These are phyloP conservation scores for Amazona guildingii DNA, from an alignment of 2,113 vertebrate genomes.

Conservation along the genomic window DNA sequence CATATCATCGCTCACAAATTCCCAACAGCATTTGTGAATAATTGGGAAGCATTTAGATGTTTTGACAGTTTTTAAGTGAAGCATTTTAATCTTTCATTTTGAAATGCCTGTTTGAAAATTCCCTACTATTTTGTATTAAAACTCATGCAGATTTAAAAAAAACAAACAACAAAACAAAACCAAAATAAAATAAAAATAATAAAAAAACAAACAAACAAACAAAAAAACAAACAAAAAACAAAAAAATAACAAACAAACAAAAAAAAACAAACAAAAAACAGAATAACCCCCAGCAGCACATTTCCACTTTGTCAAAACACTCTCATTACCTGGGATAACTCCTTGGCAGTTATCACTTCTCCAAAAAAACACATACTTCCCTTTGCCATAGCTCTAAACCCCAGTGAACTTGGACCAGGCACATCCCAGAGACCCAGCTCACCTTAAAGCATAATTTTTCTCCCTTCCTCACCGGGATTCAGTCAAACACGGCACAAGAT, in stretches of 20 bases:
- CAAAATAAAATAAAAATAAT: no score
- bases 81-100: neutral
- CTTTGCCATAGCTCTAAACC: neutral
- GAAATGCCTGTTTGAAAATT: neutral
- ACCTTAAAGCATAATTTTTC: neutral
- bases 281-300: neutral
- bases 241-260: no score
- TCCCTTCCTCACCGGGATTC: neutral
- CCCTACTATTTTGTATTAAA: neutral
- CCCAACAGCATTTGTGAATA: neutral
- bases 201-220: no score
- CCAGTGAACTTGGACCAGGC: accelerated
- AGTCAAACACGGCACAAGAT: accelerated
- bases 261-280: neutral
- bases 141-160: accelerated
- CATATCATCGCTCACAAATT: neutral
- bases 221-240: no score
- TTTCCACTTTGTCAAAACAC: neutral
- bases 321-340: neutral
- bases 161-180: neutral
- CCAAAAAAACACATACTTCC: accelerated
- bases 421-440: neutral
- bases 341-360: neutral
- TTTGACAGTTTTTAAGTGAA: neutral
- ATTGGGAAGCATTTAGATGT: accelerated